Conservation (phyloP, 2,113 vertebrate genomes). For the Capra hircus region DNA sequence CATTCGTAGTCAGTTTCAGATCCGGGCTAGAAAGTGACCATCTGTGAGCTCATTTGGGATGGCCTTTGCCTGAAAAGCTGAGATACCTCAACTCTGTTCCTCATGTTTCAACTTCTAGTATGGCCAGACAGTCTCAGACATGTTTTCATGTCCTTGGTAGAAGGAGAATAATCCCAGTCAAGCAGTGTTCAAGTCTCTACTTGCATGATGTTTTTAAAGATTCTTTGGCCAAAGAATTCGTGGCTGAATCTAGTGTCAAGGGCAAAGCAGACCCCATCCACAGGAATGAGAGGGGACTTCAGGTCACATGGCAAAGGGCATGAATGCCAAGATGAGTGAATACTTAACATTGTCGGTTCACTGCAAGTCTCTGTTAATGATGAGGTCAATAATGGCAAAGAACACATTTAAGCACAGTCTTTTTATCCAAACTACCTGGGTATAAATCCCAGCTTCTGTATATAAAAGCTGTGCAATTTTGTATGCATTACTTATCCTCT, state of each 20-base stretch:
- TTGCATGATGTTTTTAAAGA: background rate
- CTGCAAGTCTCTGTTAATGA: background rate
- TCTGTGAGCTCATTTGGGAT: background rate
- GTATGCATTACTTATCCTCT: background rate
- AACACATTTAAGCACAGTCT: background rate
- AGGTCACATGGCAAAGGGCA: background rate
- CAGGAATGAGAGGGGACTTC: background rate
- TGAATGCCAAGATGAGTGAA: background rate
- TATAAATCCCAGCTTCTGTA: background rate
- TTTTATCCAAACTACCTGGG: background rate
- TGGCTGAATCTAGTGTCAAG: background rate
- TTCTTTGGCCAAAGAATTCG: background rate
- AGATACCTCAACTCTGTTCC: background rate
- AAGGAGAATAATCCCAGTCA: background rate
- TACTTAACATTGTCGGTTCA: background rate
- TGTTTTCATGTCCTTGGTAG: accelerated
- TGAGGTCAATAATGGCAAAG: background rate
- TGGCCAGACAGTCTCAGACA: too few relatives aligned
- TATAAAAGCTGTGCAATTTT: background rate
- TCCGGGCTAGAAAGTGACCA: background rate
- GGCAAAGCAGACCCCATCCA: background rate
- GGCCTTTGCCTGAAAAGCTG: background rate
- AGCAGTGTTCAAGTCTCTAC: background rate
- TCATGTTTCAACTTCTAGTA: background rate
- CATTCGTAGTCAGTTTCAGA: too few relatives aligned